Base-by-base conservation (phyloP, 2,797 vertebrate genomes). In the Melanotaenia pygmaea region DNA sequence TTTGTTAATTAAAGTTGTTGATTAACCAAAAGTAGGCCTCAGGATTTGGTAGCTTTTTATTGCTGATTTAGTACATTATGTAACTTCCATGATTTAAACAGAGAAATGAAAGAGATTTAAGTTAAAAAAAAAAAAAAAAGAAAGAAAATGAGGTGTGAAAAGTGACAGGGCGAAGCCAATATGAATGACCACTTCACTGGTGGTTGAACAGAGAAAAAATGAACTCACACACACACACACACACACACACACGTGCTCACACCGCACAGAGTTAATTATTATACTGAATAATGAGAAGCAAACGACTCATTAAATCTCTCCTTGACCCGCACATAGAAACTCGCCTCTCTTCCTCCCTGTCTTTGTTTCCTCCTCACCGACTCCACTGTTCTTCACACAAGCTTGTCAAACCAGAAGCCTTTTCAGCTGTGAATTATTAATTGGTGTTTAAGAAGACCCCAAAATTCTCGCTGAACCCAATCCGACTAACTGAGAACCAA, bases 251-350 rank as follows among this genome's bases (percentile, higher is more conserved):
- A 78, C 51, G 59, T 38, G 76, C 59, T 58, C 59, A 67, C 64
- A 77, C 10, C 5, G 16, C 43, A 45, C 43, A 45, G 13, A 37
- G 76, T 88, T 90, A 89, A 91, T 91, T 91, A 91, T 87, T 82
- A 83, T 78, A 72, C 65, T 50, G 76, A 86, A 91, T 91, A 88
- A 92, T 90, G 83, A 89, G 86, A 91, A 86, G 86, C 80, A 86
- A 90, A 88, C 43, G 86, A 89, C 85, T 92, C 89, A 92, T 91
- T 92, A 92, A 91, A 84, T 90, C 67, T 91, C 88, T 86, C 90
- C 90, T 92, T 92, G 91, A 92, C 89, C 91, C 64, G 7, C 71
- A 26, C 3, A 2, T 67, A 30, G 62, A 59, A 57, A 72, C 70
- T 34, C 14, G 50, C 66, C 77, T 66, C 73, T 66, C 32, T 66